Percentiles rank a stretch among this genome's conserved stretches.
Conservation (phyloP, 1,140 invertebrate species). For the Pseudomyrmex gracilis region DNA sequence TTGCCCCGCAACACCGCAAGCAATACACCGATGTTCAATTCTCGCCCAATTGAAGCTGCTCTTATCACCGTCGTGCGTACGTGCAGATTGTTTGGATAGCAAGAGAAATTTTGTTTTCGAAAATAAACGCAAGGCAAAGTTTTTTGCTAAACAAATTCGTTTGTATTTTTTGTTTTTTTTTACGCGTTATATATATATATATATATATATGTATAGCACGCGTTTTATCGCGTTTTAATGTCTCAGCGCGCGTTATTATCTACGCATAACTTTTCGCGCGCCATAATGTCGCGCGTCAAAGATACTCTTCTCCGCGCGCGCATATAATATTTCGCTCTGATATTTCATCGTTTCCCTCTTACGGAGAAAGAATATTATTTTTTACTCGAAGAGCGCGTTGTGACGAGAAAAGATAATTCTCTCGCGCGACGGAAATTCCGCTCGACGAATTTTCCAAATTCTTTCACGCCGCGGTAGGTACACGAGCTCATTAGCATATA, state of each 20-base stretch:
- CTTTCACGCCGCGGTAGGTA: neutral
- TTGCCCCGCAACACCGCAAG: neutral
- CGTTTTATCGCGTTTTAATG: neutral
- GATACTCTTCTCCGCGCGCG: no score
- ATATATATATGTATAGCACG: neutral
- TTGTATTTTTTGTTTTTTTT: neutral
- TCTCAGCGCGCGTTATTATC: no score
- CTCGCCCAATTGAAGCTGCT: neutral
- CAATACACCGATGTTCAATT: constrained; percentile 4
- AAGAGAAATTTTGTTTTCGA: neutral
- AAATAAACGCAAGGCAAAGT: constrained; percentile 27
- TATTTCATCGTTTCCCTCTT: no score
- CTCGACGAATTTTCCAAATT: neutral
- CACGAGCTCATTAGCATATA: constrained; percentile 30
- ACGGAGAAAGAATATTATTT: no score
- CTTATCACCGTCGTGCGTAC: constrained; percentile 22
- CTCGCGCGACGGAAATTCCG: neutral
- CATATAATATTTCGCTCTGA: no score
- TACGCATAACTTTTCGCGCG: no score
- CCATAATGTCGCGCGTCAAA: no score
- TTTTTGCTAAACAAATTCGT: constrained; percentile 20
- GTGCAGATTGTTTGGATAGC: constrained; percentile 9
- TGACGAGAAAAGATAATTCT: neutral
- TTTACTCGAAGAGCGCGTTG: no score
- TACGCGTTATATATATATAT: neutral